These are phyloP conservation scores for Caenorhabditis sp. DNA, from an alignment of 2,888 invertebrate genomes.

Conservation along the genomic window DNA sequence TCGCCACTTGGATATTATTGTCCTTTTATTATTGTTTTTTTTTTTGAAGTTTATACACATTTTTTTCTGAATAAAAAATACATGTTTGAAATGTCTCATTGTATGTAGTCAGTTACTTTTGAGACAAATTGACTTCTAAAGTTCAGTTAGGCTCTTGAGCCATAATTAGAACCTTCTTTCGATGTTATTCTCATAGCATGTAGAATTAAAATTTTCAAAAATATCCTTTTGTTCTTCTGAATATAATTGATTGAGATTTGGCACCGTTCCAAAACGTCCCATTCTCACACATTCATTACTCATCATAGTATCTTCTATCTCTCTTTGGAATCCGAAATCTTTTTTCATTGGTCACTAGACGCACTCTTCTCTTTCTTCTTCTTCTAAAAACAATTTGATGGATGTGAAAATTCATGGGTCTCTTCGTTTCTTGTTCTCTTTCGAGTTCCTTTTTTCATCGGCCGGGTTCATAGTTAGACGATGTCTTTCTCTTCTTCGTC, in stretches of 20 bases:
- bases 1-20: no score
- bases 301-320: background rate
- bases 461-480: background rate
- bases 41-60: no score
- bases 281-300: background rate
- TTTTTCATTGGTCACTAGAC: conserved; percentile 26
- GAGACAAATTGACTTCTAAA: no score
- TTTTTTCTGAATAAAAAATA: no score
- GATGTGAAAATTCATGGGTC: conserved; percentile 1
- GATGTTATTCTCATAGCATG: no score
- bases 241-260: background rate
- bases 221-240: no score
- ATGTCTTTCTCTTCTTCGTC: background rate
- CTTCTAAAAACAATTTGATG: background rate
- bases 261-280: conserved; percentile 1
- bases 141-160: no score
- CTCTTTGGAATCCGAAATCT: background rate
- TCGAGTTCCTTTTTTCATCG: background rate
- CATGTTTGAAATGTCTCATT: no score
- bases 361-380: conserved; percentile 5
- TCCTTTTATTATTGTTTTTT: no score
- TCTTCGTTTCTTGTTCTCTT: conserved; percentile 1
- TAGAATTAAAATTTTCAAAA: no score
- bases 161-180: no score
- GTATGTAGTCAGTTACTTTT: no score